phyloP scores from a whole-genome alignment of 2,797 vertebrate genomes.

The Chrysocyon brachyurus region DNA sequence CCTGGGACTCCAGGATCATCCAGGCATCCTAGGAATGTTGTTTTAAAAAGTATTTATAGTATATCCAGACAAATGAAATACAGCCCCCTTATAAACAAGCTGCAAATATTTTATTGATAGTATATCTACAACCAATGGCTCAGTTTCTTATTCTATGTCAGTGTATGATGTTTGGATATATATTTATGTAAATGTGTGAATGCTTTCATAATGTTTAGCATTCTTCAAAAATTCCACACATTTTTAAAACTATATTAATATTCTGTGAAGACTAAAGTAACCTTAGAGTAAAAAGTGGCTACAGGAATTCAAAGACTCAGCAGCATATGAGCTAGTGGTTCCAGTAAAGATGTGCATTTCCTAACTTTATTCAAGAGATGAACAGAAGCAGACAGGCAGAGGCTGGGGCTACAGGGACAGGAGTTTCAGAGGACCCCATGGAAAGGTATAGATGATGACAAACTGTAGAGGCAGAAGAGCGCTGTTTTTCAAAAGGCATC shows the following conservation, averaged over 20 bases:
- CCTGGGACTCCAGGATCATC: no score
- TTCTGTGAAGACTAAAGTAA: not conserved
- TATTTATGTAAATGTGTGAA: not conserved
- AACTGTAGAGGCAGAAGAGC: not conserved
- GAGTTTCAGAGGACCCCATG: not conserved
- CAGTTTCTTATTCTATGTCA: not conserved
- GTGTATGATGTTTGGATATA: not conserved
- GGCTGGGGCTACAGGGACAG: not conserved
- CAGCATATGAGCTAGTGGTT: not conserved
- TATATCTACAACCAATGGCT: constrained; percentile 11
- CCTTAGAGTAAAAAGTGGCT: not conserved
- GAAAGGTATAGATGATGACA: not conserved
- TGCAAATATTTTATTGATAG: constrained; percentile 35
- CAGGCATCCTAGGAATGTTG: not conserved
- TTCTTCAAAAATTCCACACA: constrained; percentile 7
- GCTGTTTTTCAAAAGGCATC: not conserved
- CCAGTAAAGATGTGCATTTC: not conserved
- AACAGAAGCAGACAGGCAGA: not conserved
- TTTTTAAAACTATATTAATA: not conserved
- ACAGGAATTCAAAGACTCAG: not conserved
- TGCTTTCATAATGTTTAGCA: constrained; percentile 11
- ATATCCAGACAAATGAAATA: not conserved
- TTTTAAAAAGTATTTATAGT: constrained; percentile 43
- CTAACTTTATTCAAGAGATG: not conserved
- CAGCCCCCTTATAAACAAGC: not conserved